These are phyloP conservation scores for Phoeniculus purpureus DNA, from an alignment of 2,797 vertebrate genomes.

Conservation along the genomic window DNA sequence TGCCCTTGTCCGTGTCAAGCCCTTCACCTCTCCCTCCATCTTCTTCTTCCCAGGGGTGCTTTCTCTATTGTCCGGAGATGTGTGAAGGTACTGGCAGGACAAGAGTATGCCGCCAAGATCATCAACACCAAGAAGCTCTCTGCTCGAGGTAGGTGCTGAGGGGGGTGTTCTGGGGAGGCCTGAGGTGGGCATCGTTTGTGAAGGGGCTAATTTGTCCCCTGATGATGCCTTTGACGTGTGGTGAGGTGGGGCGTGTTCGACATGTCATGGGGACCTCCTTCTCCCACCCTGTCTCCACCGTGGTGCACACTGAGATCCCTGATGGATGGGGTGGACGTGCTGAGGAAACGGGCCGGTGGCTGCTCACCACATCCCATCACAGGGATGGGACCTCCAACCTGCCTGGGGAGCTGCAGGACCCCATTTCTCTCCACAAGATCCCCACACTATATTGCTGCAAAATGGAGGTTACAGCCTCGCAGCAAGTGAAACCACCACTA, in stretches of 20 bases:
- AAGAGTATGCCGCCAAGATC: constrained; percentile 98
- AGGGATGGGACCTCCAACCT: not conserved
- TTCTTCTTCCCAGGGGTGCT: constrained; percentile 86
- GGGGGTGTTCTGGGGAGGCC: not conserved
- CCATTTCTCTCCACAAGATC: not conserved
- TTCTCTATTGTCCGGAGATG: constrained; percentile 97
- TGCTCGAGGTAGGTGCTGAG: constrained; percentile 85
- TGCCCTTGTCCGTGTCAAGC: rapidly evolving
- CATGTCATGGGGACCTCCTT: rapidly evolving
- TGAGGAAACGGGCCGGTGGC: rapidly evolving
- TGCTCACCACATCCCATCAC: not conserved
- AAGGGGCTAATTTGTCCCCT: not conserved
- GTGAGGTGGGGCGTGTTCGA: not conserved
- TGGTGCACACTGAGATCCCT: not conserved
- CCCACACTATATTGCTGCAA: not conserved
- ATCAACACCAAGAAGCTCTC: constrained; percentile 99
- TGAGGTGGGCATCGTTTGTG: not conserved
- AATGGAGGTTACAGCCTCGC: not conserved
- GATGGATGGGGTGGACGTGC: rapidly evolving
- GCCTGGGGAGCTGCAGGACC: not conserved
- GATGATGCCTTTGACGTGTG: not conserved
- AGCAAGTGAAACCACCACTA: not conserved
- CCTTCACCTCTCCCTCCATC: not conserved
- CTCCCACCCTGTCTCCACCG: rapidly evolving
- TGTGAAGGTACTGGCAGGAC: constrained; percentile 93